phyloP scores from a whole-genome alignment of 2,888 invertebrate species.

The Melieria picta region DNA sequence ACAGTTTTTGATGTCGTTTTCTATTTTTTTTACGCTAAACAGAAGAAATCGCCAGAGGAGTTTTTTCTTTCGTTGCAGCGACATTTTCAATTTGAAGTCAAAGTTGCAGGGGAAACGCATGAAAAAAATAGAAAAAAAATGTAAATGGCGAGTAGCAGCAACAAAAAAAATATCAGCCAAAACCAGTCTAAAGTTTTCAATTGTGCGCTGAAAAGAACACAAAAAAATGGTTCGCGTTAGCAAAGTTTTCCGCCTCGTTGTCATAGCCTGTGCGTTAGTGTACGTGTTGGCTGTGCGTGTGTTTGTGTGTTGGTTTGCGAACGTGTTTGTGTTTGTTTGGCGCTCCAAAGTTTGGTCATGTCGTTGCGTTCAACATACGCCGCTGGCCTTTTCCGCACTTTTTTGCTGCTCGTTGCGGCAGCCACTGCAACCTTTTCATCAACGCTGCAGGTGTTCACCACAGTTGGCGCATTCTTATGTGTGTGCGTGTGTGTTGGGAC shows the following conservation, averaged over 20 bases:
- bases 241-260: constrained; percentile 16
- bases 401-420: not conserved
- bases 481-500: constrained; percentile 34
- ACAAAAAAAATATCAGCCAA: constrained; percentile 7
- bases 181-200: constrained; percentile 2
- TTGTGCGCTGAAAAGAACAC: not conserved
- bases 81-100: too few relatives aligned
- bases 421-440: not conserved
- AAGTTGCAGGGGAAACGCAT: too few relatives aligned
- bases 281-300: constrained; percentile 8
- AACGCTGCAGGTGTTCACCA: not conserved
- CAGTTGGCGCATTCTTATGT: not conserved
- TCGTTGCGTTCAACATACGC: not conserved
- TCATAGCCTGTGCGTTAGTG: too few relatives aligned
- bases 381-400: not conserved
- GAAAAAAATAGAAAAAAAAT: not conserved
- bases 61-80: too few relatives aligned
- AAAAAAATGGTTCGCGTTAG: not conserved
- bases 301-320: constrained; percentile 19
- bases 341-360: constrained; percentile 18
- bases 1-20: too few relatives aligned
- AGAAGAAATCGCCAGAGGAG: too few relatives aligned
- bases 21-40: too few relatives aligned
- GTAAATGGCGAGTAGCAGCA: not conserved
- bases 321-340: constrained; percentile 29